Conservation (phyloP, 2,888 invertebrate species). For the Drosophila setosimentum region DNA sequence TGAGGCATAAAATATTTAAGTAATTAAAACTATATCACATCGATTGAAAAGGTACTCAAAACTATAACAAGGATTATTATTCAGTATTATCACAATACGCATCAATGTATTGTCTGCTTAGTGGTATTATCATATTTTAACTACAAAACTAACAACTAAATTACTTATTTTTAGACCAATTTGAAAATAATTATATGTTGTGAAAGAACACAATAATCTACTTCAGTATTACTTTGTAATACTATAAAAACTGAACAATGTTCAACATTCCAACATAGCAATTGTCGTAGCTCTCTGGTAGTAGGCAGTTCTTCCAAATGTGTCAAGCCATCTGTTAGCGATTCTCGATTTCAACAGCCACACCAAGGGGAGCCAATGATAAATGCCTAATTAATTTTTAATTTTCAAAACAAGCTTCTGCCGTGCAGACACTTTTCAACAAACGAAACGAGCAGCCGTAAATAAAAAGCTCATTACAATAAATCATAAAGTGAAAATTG, state of each 20-base stretch:
- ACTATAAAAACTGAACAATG: neutral
- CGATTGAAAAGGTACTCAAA: no score
- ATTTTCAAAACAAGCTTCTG: constrained; percentile 62
- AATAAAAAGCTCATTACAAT: constrained; percentile 79
- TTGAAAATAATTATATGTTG: neutral
- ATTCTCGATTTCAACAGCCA: constrained; percentile 24
- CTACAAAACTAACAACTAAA: no score
- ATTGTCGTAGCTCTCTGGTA: neutral
- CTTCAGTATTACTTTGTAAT: neutral
- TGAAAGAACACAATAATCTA: neutral
- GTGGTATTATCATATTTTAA: no score
- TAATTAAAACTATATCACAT: neutral
- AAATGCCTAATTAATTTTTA: constrained; percentile 81
- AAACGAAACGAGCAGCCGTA: constrained; percentile 53
- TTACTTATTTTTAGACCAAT: no score
- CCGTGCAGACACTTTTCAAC: constrained; percentile 36
- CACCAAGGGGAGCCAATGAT: constrained; percentile 52
- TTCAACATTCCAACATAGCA: neutral
- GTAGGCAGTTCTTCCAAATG: neutral
- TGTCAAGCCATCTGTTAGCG: constrained; percentile 45
- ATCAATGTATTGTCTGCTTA: no score
- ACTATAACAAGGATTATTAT: no score
- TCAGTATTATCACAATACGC: no score
- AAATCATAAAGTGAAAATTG: constrained; percentile 78
- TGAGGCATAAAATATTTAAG: neutral